phyloP scores from a whole-genome alignment of 2,888 invertebrate genomes.

The Tryphoninae sp. region DNA sequence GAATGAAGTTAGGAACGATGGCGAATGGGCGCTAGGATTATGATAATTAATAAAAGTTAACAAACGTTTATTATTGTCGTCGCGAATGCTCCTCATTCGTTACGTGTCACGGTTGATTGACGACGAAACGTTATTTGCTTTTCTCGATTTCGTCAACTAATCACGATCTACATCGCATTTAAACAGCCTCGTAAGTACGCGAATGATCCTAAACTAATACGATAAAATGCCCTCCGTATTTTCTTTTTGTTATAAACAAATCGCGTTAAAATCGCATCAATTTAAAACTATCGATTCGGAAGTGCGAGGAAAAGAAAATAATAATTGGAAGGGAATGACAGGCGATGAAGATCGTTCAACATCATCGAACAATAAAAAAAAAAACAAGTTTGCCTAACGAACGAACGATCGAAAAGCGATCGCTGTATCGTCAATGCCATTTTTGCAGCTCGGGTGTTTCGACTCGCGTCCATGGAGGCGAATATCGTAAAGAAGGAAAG shows the following conservation, averaged over 20 bases:
- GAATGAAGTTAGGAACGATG: not conserved
- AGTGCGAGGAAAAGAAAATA: slow-evolving; percentile 4
- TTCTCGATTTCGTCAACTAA: slow-evolving; percentile 10
- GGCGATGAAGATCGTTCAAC: not conserved
- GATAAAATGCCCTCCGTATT: slow-evolving; percentile 8
- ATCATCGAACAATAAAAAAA: not conserved
- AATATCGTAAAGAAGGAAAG: not conserved
- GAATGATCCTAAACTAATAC: slow-evolving; percentile 64
- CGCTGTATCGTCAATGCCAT: not conserved
- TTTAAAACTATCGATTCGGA: slow-evolving; percentile 40
- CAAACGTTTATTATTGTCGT: slow-evolving; percentile 1
- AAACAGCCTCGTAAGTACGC: slow-evolving; percentile 67
- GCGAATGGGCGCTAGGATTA: slow-evolving; percentile 19
- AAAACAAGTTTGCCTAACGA: not conserved
- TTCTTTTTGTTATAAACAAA: slow-evolving; percentile 25
- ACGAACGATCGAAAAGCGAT: slow-evolving; percentile 2
- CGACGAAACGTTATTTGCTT: not conserved
- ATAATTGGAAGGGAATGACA: not conserved
- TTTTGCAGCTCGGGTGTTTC: not conserved
- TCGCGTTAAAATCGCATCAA: slow-evolving; percentile 16
- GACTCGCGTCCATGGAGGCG: not conserved
- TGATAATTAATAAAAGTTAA: slow-evolving; percentile 6
- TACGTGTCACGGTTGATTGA: not conserved
- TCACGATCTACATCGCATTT: slow-evolving; percentile 20
- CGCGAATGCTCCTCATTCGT: not conserved